Conservation (phyloP, 2,888 invertebrate species). For the Metellina segmentata region DNA sequence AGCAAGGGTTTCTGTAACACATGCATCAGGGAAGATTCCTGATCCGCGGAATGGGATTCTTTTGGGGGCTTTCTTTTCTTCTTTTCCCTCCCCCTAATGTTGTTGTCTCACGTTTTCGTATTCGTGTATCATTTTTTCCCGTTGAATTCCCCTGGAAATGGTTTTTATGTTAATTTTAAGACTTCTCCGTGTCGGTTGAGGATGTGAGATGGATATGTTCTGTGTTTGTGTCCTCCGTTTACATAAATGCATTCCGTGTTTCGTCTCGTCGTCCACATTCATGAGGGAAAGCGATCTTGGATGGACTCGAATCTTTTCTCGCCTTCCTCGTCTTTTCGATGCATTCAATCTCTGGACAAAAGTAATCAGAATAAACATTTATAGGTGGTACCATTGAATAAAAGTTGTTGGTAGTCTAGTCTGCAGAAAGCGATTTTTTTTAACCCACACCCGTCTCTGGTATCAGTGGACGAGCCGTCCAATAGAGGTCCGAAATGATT, state of each 20-base stretch:
- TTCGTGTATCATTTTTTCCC: constrained; percentile 6
- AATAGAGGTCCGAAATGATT: no score
- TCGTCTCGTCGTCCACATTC: constrained; percentile 24
- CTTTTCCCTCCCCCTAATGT: constrained; percentile 15
- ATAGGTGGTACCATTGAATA: not conserved
- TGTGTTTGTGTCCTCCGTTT: constrained; percentile 20
- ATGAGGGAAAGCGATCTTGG: constrained; percentile 8
- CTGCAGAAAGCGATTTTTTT: no score
- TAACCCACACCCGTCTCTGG: no score
- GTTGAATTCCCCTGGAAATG: constrained; percentile 25
- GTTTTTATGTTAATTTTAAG: constrained; percentile 60
- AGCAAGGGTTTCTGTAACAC: not conserved
- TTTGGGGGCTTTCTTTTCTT: not conserved
- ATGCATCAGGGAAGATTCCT: constrained; percentile 4
- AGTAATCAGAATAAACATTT: not conserved
- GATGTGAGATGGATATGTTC: not conserved
- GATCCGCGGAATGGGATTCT: constrained; percentile 30
- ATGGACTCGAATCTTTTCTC: not conserved
- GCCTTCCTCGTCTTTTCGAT: not conserved
- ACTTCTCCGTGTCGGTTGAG: constrained; percentile 1
- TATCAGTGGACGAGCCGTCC: no score
- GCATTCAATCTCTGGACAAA: not conserved
- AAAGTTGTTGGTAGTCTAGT: not conserved
- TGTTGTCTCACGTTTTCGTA: constrained; percentile 12
- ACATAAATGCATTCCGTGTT: constrained; percentile 39